Base-by-base conservation (phyloP, 2,888 invertebrate genomes). In the Nezara viridula region DNA sequence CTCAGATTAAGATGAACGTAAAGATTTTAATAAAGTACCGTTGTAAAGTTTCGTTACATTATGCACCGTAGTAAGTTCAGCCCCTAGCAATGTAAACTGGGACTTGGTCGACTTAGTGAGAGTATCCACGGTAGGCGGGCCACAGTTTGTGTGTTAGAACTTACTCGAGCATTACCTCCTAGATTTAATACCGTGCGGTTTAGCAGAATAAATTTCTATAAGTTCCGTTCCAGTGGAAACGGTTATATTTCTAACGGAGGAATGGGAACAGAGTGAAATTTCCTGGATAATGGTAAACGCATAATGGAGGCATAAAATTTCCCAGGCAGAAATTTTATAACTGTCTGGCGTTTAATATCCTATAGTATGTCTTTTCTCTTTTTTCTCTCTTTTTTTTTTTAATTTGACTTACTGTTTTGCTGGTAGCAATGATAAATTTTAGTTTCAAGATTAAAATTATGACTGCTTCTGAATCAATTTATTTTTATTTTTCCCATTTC, bases 141-240 rank as follows among this genome's bases (percentile, higher is more conserved):
- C 32, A 21, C 66, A 73, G 66, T 73, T 73, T 37, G 66, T 37
- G 66, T 10, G 7, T 37, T 19, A 9, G 32, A 73, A 73, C 32
- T 37, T 37, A 73, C 21, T 73, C 19, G 32, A 73, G 37, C 66
- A 37, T 37, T 73, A 73, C 66, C 37, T 73, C 37, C 66, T 73
- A 73, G 66, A 73, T 73, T 73, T 73, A 73, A 73, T 21, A 37
- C 9, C 37, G 19, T 73, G 66, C 66, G 66, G 66, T 73, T 73
- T 32, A 73, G 66, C 37, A 73, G 66, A 73, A 73, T 73, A 37
- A 73, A 73, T 73, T 73, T 7, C 19, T 37, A 37, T 60, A 60
- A 60, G 60, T 73, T 73, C 37, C 66, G 32, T 37, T 19, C 66
- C 5, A 5, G 24, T 37, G 66, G 66, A 73, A 73, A 73, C 19